Base-by-base conservation (phyloP, 2,797 vertebrate genomes). In the Pempheris klunzingeri region DNA sequence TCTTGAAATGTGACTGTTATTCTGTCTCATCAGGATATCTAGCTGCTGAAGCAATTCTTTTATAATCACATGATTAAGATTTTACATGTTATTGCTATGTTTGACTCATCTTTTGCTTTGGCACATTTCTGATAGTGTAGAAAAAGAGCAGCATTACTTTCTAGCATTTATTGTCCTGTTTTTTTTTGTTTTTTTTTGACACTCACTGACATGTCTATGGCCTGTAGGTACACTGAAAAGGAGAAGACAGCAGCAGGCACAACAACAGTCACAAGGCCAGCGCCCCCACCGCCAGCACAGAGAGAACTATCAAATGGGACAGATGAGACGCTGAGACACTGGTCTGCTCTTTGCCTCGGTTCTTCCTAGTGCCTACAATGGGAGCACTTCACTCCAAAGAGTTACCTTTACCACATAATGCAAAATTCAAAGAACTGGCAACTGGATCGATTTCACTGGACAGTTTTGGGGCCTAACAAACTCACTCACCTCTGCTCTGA, bases 311-410 rank as follows among this genome's bases (percentile, higher is more conserved):
- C 97, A 97, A 62, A 97, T 99, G 97, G 97, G 95, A 83, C 96
- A 96, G 87, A 94, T 97, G 96, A 95, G 96, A 93, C 96, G 78
- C 86, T 99, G 94, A 96, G 83, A 93, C 94, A 82, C 86, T 95
- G 92, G 92, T 73, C 88, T 84, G 90, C 93, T 93, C 93, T 93
- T 96, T 96, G 96, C 97, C 96, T 97, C 96, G 96, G 95, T 96
- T 96, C 95, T 96, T 96, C 94, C 93, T 97, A 95, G 97, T 99
- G 98, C 98, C 97, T 99, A 97, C 95, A 95, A 92, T 93, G 94
- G 96, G 96, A 98, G 96, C 96, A 96, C 94, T 96, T 96, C 95
- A 95, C 96, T 97, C 98, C 97, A 99, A 99, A 98, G 97, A 99
- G 95, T 95, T 96, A 96, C 95, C 94, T 97, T 94, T 90, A 95